Base-by-base conservation (phyloP, 2,797 vertebrate genomes). In the Labroides dimidiatus region DNA sequence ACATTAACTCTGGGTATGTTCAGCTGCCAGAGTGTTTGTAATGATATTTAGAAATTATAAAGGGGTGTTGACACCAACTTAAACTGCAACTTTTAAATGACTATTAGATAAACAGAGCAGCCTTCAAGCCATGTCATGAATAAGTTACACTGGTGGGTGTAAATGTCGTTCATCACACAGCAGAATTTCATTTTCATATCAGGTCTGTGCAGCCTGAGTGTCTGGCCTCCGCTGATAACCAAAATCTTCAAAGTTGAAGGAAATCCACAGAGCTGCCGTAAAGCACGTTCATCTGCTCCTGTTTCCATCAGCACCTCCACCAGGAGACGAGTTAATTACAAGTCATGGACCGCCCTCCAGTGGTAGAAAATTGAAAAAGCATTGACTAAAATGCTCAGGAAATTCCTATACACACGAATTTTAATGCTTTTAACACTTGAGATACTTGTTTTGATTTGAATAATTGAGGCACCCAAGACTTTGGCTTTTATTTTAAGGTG, bases 191-290 rank as follows among this genome's bases (percentile, higher is more conserved):
- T 77, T 76, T 66, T 77, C 66, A 69, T 77, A 88, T 87, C 79
- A 70, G 68, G 58, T 54, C 69, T 54, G 43, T 19, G 58, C 79
- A 84, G 79, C 48, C 71, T 0, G 10, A 65, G 61, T 80, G 81
- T 82, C 82, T 89, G 86, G 60, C 62, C 62, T 66, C 64, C 47
- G 48, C 81, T 84, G 84, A 91, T 89, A 86, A 89, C 77, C 62
- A 71, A 83, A 65, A 86, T 81, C 80, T 86, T 81, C 67, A 81
- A 86, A 85, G 72, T 78, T 83, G 62, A 88, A 71, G 65, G 53
- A 79, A 82, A 87, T 77, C 84, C 75, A 80, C 52, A 14, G 67
- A 73, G 61, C 74, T 74, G 72, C 64, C 56, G 72, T 58, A 66
- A 72, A 74, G 62, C 48, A 64, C 64, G 64, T 67, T 78, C 78